A percentile compares a stretch with the other conserved stretches of the same genome.
These are phyloP conservation scores for Cygnus olor DNA, from an alignment of 2,797 vertebrate genomes.

Conservation along the genomic window DNA sequence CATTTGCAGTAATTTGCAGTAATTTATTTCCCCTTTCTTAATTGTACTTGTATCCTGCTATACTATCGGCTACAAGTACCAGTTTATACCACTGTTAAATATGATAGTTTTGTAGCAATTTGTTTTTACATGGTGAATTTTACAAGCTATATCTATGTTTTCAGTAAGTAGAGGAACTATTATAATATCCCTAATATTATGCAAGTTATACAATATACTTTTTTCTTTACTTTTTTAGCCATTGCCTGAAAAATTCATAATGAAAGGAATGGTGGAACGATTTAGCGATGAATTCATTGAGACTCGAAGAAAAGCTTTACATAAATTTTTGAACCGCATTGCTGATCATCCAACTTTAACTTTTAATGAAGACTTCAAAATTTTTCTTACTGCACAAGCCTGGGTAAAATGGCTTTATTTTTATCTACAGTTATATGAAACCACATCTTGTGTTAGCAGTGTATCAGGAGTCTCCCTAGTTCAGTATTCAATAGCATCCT, in stretches of 20 bases:
- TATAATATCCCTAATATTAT: neutral
- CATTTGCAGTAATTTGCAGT: neutral
- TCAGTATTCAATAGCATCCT: neutral
- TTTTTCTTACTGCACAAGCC: conserved; percentile 91
- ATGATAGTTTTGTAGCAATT: neutral
- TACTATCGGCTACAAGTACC: neutral
- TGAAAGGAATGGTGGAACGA: conserved; percentile 96
- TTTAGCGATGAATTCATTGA: conserved; percentile 95
- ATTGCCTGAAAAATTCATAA: conserved; percentile 96
- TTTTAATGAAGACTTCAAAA: conserved; percentile 88
- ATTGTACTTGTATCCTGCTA: neutral
- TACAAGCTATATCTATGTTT: neutral
- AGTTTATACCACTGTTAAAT: neutral
- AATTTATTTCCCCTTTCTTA: neutral
- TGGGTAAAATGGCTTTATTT: conserved; percentile 76
- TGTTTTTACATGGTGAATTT: neutral
- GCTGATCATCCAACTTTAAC: conserved; percentile 93
- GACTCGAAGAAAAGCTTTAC: conserved; percentile 90
- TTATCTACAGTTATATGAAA: conserved; percentile 2
- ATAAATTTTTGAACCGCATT: conserved; percentile 91
- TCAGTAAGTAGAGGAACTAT: neutral
- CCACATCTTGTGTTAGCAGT: neutral
- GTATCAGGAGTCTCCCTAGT: neutral
- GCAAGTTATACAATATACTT: neutral
- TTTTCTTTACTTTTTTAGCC: conserved; percentile 80